phyloP scores from a whole-genome alignment of 2,797 vertebrate species.

The Sorex maritimensis region DNA sequence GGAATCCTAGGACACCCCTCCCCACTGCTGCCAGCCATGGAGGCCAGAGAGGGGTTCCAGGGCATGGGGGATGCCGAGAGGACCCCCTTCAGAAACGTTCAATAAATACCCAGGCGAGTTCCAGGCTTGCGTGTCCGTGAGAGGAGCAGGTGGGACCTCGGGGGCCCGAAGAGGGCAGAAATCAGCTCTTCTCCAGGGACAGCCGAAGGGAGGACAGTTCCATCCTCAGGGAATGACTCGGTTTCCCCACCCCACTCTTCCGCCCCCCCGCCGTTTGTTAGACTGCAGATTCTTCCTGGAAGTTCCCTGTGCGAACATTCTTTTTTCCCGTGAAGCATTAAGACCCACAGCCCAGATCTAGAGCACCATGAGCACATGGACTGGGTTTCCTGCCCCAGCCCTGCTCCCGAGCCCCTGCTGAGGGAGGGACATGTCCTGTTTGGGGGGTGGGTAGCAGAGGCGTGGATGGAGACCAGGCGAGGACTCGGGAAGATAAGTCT shows the following conservation, averaged over 20 bases:
- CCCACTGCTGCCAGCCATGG: neutral
- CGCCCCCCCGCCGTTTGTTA: neutral
- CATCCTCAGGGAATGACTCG: neutral
- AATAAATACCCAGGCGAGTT: slow-evolving; percentile 51
- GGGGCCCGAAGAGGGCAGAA: too few relatives aligned
- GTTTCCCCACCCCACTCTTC: too few relatives aligned
- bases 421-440: neutral
- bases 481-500: too few relatives aligned
- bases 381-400: too few relatives aligned
- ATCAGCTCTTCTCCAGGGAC: neutral
- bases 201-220: neutral
- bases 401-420: too few relatives aligned
- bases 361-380: too few relatives aligned
- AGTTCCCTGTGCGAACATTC: neutral
- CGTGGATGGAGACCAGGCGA: too few relatives aligned
- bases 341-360: too few relatives aligned
- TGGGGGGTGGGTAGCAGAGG: too few relatives aligned
- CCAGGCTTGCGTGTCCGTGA: neutral
- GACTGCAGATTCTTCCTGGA: neutral
- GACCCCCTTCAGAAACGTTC: neutral
- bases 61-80: neutral
- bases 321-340: neutral
- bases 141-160: fast-evolving
- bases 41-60: neutral
- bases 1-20: neutral